Base-by-base conservation (phyloP, 2,888 invertebrate species). In the Scaptomyza cyrtandrae region DNA sequence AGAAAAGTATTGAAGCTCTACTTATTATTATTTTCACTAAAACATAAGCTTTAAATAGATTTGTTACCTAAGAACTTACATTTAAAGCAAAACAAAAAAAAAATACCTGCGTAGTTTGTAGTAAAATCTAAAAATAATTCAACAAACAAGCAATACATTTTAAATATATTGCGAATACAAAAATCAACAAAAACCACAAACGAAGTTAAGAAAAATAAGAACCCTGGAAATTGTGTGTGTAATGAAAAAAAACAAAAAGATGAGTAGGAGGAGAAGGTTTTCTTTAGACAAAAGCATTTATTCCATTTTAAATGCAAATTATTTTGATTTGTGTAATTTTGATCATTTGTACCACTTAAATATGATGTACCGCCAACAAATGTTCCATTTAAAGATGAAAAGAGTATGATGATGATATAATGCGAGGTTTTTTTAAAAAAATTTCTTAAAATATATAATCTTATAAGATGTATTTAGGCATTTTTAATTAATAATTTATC, bases 241-340 rank as follows among this genome's bases (percentile, higher is more conserved):
- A 39, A 61, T 45, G 14, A 1, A 10, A 33, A 57, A 37, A 27
- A 33, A 57, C 31, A 27, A 45, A 49, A 56, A 35, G 53, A 63
- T 19, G 24, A 67, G 50, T 3, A 49, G 27, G 33, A 33, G 50
- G 24, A 63, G 70, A 61, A 75, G 79, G 72, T 72, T 82, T 88
- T 80, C 80, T 35, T 71, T 74, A 64, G 50, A 39, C 71, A 81
- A 87, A 89, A 50, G 88, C 89, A 89, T 89, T 88, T 86, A 70
- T 75, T 81, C 82, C 88, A 84, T 84, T 88, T 86, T 65, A 85
- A 88, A 89, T 88, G 88, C 89, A 77, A 61, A 63, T 68, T 81
- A 83, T 52, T 76, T 73, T 71, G 67, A 67, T 73, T 50, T 70
- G 62, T 73, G 73, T 70, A 73, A 61, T 68, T 69, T 69, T 64